Evolutionary conservation across 2,888 invertebrate species (phyloP), one percentile per base, ranked within the genome.

Genomic region (Bembecia ichneumoniformis): DNA sequence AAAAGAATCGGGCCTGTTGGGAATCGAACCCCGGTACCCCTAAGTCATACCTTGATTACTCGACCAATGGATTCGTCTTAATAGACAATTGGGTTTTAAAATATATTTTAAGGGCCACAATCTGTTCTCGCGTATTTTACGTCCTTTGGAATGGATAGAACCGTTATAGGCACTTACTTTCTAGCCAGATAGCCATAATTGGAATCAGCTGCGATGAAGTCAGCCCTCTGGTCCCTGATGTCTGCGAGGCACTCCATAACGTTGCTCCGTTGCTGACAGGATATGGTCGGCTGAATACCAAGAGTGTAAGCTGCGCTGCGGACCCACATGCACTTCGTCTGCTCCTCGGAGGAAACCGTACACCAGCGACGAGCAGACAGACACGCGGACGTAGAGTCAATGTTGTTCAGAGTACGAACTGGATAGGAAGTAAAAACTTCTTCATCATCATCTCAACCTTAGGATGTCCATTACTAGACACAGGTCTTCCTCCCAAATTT

Each of bases 111-210:
- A 43, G n/a, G 5, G 3, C 13, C 7, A 43, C 7, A 43, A 43
- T 43, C 43, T 5, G n/a, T n/a, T n/a, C n/a, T n/a, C n/a, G n/a
- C n/a, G n/a, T n/a, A n/a, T n/a, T n/a, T n/a, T n/a, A n/a, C n/a
- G n/a, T n/a, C n/a, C n/a, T n/a, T n/a, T n/a, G n/a, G n/a, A n/a
- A n/a, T n/a, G n/a, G n/a, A n/a, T n/a, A n/a, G n/a, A n/a, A 17
- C 17, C 3, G 3, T 17, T 17, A 3, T 17, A 17, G 4, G 17
- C 16, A 84, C 88, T 87, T 64, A 91, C 92, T 83, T 81, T 67
- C 91, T 86, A 0, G 91, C 91, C 16, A 91, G 60, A 56, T 88
- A 90, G 51, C 92, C 92, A 52, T 89, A 90, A 62, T 91, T 90
- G 0, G 91, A 89, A 14, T 90, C 90, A 3, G 89, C 81, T 0